Percentiles rank a stretch among this genome's conserved stretches.
phyloP scores from a whole-genome alignment of 2,113 vertebrate species.

The Rhegmatorhina hoffmannsi region DNA sequence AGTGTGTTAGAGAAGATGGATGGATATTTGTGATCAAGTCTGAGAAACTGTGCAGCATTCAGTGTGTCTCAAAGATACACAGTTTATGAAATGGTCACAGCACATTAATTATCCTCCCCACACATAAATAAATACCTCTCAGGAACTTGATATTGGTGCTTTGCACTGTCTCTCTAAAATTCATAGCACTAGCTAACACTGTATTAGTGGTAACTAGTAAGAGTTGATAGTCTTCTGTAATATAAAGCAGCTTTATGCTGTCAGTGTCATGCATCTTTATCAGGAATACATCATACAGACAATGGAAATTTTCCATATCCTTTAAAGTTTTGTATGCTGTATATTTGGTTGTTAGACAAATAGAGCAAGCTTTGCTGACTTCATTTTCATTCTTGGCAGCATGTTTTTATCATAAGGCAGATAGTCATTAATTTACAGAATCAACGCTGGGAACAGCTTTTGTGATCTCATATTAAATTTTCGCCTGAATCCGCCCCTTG shows the following conservation, averaged over 20 bases:
- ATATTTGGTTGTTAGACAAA: constrained; percentile 87
- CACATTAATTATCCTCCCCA: not conserved
- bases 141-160: not conserved
- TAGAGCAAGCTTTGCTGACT: constrained; percentile 83
- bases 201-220: not conserved
- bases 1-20: not conserved
- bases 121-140: constrained; percentile 20
- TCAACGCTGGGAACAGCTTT: constrained; percentile 94
- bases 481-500: constrained; percentile 92
- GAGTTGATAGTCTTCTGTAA: not conserved
- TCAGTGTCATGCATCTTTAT: constrained; percentile 71
- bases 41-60: not conserved
- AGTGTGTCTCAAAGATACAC: not conserved
- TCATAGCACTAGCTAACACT: not conserved
- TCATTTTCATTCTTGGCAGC: constrained; percentile 89
- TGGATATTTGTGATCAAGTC: not conserved
- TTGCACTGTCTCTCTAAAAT: constrained; percentile 14
- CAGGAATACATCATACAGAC: constrained; percentile 62
- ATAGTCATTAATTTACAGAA: constrained; percentile 97
- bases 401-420: constrained; percentile 92
- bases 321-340: constrained; percentile 82
- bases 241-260: constrained; percentile 34
- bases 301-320: constrained; percentile 80
- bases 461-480: constrained; percentile 97
- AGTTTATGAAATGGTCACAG: not conserved